phyloP scores from a whole-genome alignment of 2,888 invertebrate genomes.

The Pseudanteris insignis region DNA sequence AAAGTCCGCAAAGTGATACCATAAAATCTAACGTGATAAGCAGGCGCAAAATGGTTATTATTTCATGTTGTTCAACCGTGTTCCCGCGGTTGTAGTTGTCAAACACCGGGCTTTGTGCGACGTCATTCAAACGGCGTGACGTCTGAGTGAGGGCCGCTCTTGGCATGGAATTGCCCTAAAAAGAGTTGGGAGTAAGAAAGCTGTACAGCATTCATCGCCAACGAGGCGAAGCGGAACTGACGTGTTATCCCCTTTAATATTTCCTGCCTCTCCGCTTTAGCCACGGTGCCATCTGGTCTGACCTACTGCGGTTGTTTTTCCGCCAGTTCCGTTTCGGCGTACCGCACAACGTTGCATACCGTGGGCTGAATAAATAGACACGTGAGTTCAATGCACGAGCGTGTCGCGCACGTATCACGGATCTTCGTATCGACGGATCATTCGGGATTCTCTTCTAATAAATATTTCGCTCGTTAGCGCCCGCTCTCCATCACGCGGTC shows the following conservation, averaged over 20 bases:
- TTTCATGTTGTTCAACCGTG: constrained; percentile 8
- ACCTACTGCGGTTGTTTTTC: constrained; percentile 43
- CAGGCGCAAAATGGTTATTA: constrained; percentile 28
- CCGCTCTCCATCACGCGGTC: no score
- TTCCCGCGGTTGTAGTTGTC: constrained; percentile 12
- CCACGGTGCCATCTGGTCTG: constrained; percentile 46
- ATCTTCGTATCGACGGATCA: no score
- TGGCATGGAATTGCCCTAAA: constrained; percentile 35
- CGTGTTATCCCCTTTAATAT: constrained; percentile 49
- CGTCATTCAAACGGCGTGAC: constrained; percentile 22
- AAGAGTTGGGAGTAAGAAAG: constrained; percentile 33
- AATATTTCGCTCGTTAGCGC: constrained; percentile 6
- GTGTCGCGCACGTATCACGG: no score
- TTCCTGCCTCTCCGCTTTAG: constrained; percentile 39
- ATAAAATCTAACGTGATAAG: no score
- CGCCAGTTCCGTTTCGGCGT: constrained; percentile 14
- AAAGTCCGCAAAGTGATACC: no score
- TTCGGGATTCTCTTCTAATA: not conserved
- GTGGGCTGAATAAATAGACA: constrained; percentile 37
- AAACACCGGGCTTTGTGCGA: constrained; percentile 14
- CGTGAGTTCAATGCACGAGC: constrained; percentile 10
- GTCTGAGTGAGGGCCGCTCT: constrained; percentile 14
- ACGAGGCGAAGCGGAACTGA: constrained; percentile 32
- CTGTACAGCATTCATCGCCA: constrained; percentile 23
- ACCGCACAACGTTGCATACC: constrained; percentile 15